A percentile compares a stretch with the other conserved stretches of the same genome.
These are phyloP conservation scores for Otocyon megalotis DNA, from an alignment of 2,113 vertebrate genomes.

Conservation along the genomic window DNA sequence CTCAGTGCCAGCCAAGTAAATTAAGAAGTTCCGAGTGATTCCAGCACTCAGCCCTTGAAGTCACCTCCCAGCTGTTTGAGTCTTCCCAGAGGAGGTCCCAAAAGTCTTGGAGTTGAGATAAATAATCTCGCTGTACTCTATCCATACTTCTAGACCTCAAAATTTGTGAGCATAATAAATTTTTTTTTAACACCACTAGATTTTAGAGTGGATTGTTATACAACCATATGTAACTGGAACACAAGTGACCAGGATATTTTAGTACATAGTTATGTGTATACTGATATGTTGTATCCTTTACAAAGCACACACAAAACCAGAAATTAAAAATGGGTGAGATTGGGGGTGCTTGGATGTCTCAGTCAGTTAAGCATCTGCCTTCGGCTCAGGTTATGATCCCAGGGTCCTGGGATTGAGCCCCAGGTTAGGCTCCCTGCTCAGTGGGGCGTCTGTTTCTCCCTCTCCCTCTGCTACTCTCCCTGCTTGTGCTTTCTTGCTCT, in stretches of 20 bases:
- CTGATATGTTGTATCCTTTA: constrained; percentile 28
- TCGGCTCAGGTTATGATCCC: too few species aligned
- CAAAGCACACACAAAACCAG: background rate
- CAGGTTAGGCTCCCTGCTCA: too few species aligned
- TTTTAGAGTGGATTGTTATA: background rate
- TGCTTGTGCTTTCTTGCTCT: too few species aligned
- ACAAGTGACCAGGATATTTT: background rate
- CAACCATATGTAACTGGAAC: background rate
- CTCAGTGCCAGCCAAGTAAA: background rate
- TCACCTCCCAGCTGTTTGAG: background rate
- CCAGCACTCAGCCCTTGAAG: background rate
- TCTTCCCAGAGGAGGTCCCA: background rate
- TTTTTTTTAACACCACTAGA: background rate
- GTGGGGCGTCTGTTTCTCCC: too few species aligned
- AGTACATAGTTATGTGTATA: background rate
- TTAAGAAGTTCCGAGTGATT: background rate
- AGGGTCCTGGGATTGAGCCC: too few species aligned
- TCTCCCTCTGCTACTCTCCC: too few species aligned
- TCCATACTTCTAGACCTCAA: background rate
- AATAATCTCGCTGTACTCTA: too few species aligned
- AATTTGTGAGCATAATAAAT: background rate
- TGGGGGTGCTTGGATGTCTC: too few species aligned
- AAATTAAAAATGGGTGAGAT: constrained; percentile 50
- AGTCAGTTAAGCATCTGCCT: too few species aligned
- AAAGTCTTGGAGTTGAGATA: background rate